Percentiles rank a stretch among this genome's conserved stretches.
Conservation (phyloP, 2,113 vertebrate genomes). For the Hylia prasina region DNA sequence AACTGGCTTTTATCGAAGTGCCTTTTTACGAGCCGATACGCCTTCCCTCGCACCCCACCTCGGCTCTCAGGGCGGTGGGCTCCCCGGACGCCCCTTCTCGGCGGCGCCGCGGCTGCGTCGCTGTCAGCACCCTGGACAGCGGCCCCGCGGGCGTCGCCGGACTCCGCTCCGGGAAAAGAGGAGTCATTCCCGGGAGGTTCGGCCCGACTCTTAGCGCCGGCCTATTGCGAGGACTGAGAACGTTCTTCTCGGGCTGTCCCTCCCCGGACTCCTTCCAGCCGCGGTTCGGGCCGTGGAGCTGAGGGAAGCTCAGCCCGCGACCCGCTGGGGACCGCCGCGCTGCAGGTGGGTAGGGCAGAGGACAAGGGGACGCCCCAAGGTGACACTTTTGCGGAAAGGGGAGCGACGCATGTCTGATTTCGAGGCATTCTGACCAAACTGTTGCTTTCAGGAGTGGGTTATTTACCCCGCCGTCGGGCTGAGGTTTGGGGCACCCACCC, state of each 20-base stretch:
- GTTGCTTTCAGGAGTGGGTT: background rate
- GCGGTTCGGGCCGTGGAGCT: background rate
- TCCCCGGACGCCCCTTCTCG: background rate
- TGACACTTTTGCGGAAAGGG: background rate
- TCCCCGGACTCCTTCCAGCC: background rate
- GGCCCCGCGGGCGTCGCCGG: background rate
- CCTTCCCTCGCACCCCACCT: background rate
- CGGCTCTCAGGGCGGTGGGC: too few relatives aligned
- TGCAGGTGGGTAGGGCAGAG: background rate
- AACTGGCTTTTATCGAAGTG: background rate
- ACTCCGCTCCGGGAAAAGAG: rapidly evolving
- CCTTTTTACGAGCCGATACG: background rate
- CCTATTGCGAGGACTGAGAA: background rate
- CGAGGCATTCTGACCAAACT: background rate
- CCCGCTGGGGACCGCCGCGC: background rate
- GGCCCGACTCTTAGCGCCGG: background rate
- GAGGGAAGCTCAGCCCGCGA: background rate
- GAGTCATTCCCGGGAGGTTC: rapidly evolving
- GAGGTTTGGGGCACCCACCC: background rate
- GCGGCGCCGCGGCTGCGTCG: too few relatives aligned
- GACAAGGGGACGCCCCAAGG: background rate
- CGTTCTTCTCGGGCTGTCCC: too few relatives aligned
- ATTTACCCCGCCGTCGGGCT: background rate
- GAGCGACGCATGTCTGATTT: background rate
- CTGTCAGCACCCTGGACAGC: constrained; percentile 61